These are phyloP conservation scores for Cheilosia urbana DNA, from an alignment of 2,888 invertebrate species.

Conservation along the genomic window DNA sequence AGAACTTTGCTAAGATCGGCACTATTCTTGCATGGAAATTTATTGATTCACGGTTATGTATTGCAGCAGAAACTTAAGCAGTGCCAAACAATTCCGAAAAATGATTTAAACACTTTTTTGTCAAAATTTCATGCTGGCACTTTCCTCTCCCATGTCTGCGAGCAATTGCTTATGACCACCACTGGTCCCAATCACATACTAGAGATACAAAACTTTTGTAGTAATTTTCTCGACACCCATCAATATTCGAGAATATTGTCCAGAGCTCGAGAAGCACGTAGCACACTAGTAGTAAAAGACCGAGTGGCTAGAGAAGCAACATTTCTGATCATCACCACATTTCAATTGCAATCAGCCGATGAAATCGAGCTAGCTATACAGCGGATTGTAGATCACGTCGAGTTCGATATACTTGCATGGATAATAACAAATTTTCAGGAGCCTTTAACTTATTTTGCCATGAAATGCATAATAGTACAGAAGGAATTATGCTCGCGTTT, in stretches of 20 bases:
- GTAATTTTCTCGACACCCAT: constrained; percentile 51
- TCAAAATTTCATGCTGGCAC: constrained; percentile 43
- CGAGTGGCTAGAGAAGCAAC: constrained; percentile 33
- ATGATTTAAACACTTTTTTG: constrained; percentile 40
- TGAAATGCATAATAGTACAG: constrained; percentile 52
- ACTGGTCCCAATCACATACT: constrained; percentile 60
- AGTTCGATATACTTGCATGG: constrained; percentile 58
- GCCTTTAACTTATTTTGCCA: constrained; percentile 27
- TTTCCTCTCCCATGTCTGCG: constrained; percentile 49
- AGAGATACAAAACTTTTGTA: constrained; percentile 60
- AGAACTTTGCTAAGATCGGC: constrained; percentile 22
- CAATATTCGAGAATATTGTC: constrained; percentile 31
- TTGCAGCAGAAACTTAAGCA: constrained; percentile 51
- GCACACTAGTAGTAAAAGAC: not conserved
- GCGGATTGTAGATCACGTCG: constrained; percentile 32
- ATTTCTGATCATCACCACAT: constrained; percentile 44
- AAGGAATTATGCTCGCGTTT: constrained; percentile 44
- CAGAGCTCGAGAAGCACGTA: constrained; percentile 29
- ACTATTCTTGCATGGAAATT: constrained; percentile 49
- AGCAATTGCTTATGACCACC: constrained; percentile 50
- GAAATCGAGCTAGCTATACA: constrained; percentile 51
- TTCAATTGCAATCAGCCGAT: constrained; percentile 29
- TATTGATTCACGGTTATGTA: constrained; percentile 38
- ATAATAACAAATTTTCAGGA: constrained; percentile 48
- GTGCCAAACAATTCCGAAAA: constrained; percentile 43